Conservation (phyloP, 2,888 invertebrate species). For the Lithophane semibrunnea region DNA sequence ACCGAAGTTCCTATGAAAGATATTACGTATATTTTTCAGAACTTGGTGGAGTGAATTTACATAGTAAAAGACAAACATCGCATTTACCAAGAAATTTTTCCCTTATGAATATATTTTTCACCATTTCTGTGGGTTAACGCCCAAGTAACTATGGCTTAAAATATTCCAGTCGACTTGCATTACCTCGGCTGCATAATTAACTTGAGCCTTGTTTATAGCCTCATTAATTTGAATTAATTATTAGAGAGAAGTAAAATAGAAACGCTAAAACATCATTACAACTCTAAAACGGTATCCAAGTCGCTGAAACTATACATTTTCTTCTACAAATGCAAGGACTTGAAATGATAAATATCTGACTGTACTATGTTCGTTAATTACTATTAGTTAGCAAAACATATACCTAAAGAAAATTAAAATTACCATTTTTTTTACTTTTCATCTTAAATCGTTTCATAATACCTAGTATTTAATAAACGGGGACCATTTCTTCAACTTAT, state of each 20-base stretch:
- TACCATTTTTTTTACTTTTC: not conserved
- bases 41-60: constrained; percentile 30
- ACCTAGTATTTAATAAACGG: not conserved
- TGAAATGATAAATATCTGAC: not conserved
- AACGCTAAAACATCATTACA: constrained; percentile 28
- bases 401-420: not conserved
- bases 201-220: constrained; percentile 64
- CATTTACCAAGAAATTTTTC: constrained; percentile 37
- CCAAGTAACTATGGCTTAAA: constrained; percentile 53
- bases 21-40: constrained; percentile 15
- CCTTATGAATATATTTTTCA: constrained; percentile 45
- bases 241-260: constrained; percentile 36
- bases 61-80: constrained; percentile 24
- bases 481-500: not conserved
- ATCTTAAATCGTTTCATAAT: not conserved
- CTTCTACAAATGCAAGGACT: not conserved
- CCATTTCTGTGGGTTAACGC: constrained; percentile 31
- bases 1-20: constrained; percentile 34
- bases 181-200: constrained; percentile 68
- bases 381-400: not conserved
- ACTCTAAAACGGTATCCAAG: not conserved
- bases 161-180: constrained; percentile 65
- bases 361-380: not conserved
- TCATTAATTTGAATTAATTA: constrained; percentile 63
- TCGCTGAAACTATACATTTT: constrained; percentile 13